Evolutionary conservation across 2,888 invertebrate genomes (phyloP).

Genomic region (Caenorhabditis sp.): DNA sequence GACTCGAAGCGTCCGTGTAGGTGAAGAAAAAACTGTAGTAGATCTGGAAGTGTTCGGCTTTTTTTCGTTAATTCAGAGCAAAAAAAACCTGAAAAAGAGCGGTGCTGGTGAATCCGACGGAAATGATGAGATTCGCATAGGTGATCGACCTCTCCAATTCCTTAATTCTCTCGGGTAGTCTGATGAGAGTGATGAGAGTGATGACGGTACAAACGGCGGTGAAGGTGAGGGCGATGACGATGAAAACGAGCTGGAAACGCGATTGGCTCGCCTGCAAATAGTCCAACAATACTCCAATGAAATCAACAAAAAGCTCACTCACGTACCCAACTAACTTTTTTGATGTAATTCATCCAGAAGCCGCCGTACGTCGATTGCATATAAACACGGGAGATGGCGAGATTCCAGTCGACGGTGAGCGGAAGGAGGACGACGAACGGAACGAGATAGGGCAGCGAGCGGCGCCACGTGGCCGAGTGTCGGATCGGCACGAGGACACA

Average conservation of each 20-base stretch:
- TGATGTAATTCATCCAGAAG: constrained; percentile 23
- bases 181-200: constrained; percentile 2
- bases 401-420: constrained; percentile 19
- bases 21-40: constrained; percentile 20
- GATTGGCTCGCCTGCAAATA: constrained; percentile 27
- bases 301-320: no score
- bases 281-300: no score
- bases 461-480: not conserved
- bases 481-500: not conserved
- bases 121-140: constrained; percentile 13
- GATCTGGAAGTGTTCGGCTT: constrained; percentile 10
- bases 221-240: constrained; percentile 12
- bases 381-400: constrained; percentile 11
- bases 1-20: constrained; percentile 5
- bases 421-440: not conserved
- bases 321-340: constrained; percentile 19
- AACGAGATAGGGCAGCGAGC: not conserved
- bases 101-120: constrained; percentile 1
- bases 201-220: constrained; percentile 4
- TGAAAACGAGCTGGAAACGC: constrained; percentile 15
- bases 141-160: constrained; percentile 26
- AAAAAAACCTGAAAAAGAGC: constrained; percentile 11
- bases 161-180: constrained; percentile 7
- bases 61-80: not conserved
- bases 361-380: constrained; percentile 22